Evolutionary conservation across 2,888 invertebrate species (phyloP), one percentile per base, ranked within the genome.

Genomic region (Ormyrus thymus): DNA sequence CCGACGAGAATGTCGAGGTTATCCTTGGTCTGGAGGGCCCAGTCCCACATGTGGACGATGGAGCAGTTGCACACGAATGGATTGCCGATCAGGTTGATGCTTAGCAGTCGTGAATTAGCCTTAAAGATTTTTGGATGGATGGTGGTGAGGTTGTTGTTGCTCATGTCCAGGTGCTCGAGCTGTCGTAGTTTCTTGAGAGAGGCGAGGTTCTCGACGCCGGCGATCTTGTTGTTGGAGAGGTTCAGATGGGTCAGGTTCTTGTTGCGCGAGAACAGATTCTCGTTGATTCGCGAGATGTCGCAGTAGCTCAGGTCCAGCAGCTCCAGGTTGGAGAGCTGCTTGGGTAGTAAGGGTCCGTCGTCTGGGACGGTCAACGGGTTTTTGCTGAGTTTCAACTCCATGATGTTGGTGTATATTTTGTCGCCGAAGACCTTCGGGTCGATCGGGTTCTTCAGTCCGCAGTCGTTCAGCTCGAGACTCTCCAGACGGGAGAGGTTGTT

Each of bases 11-110:
- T 92, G 79, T 93, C 92, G 64, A 94, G 88, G 83, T 94, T 92
- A 10, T 93, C 93, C 84, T 93, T 93, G 53, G 92, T 92, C 88
- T 93, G 92, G 55, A 92, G 90, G 0, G 94, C 94, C 95, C 95
- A 95, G 83, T 94, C 92, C 95, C 95, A 95, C 91, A 94, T 92
- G 77, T 94, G 93, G 0, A 93, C 93, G 45, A 95, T 92, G 81
- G 93, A 92, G 83, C 95, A 95, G 83, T 94, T 93, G 85, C 95
- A 95, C 76, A 92, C 89, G 90, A 94, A 94, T 1, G 93, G 94
- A 89, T 95, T 95, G 4, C 93, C 93, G 8, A 94, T 90, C 7
- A 95, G 89, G 85, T 94, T 94, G 66, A 95, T 84, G 4, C 93
- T 93, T 76, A 92, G 89, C 6, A 95, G 85, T 79, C 91, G 92